phyloP scores from a whole-genome alignment of 2,888 invertebrate species.

The Hanleya hanleyi region DNA sequence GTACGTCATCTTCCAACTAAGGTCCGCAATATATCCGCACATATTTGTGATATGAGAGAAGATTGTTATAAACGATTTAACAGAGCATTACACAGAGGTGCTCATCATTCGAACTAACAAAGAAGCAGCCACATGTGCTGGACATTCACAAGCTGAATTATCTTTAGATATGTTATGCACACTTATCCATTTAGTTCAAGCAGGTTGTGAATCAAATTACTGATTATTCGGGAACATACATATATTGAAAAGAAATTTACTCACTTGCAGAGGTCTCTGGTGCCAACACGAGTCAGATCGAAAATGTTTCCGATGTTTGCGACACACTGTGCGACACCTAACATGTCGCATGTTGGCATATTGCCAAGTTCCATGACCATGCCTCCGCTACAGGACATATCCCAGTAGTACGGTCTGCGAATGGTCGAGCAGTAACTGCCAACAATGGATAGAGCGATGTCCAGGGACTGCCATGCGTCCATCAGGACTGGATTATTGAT shows the following conservation, averaged over 20 bases:
- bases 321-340: neutral
- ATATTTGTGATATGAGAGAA: no score
- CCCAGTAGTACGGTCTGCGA: constrained; percentile 1
- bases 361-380: neutral
- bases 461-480: neutral
- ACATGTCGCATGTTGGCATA: neutral
- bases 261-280: neutral
- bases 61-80: no score
- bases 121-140: no score
- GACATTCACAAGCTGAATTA: no score
- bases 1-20: no score
- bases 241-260: neutral
- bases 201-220: no score
- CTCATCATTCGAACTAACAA: no score
- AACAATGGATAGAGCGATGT: neutral
- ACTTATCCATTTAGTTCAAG: no score
- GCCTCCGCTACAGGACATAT: neutral
- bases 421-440: neutral
- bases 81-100: no score
- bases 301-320: neutral
- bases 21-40: no score
- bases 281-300: neutral
- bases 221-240: no score
- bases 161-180: no score
- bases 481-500: neutral